Conservation (phyloP, 2,797 vertebrate genomes). For the Tolypeutes matacus region DNA sequence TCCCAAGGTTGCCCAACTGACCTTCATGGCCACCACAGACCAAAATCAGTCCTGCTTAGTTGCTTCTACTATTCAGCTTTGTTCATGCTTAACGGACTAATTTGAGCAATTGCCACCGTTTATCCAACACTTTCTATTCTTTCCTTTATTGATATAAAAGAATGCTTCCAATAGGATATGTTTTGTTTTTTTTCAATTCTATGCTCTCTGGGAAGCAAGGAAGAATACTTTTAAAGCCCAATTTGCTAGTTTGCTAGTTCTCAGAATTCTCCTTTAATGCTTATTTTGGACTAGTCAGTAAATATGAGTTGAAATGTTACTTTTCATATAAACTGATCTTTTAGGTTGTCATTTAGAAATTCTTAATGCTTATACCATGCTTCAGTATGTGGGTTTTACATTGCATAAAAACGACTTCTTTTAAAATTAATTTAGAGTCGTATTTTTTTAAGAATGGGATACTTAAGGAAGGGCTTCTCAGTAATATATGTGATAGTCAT, state of each 20-base stretch:
- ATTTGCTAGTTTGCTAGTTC: background rate
- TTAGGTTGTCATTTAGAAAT: slow-evolving; percentile 11
- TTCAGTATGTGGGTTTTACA: background rate
- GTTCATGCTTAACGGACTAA: background rate
- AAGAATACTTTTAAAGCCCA: background rate
- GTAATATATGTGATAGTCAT: background rate
- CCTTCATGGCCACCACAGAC: background rate
- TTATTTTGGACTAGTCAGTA: background rate
- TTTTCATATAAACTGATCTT: background rate
- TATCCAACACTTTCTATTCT: background rate
- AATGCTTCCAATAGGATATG: background rate
- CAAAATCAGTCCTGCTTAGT: background rate
- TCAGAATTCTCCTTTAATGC: background rate
- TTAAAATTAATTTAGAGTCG: background rate
- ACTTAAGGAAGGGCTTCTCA: background rate
- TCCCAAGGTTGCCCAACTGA: background rate
- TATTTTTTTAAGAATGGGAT: background rate
- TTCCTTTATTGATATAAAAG: background rate
- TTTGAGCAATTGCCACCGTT: background rate
- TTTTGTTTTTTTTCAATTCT: slow-evolving; percentile 23
- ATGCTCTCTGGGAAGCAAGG: background rate
- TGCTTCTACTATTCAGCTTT: background rate
- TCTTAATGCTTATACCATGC: background rate
- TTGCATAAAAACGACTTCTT: background rate
- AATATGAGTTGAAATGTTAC: background rate